Conservation (phyloP, 2,797 vertebrate genomes). For the Acipenser transmontanus region DNA sequence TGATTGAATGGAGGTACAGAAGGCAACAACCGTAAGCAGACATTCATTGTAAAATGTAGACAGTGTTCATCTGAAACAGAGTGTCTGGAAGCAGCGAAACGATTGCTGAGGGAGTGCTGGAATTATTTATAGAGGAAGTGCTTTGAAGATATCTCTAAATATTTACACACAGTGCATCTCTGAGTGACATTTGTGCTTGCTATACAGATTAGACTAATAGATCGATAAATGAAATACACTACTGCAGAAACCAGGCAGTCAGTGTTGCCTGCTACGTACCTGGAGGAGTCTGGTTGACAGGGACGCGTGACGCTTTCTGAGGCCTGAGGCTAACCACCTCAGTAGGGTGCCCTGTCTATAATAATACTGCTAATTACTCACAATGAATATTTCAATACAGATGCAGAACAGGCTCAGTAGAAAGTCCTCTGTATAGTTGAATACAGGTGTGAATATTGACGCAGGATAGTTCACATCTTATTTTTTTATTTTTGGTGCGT, state of each 20-base stretch:
- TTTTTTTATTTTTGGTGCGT: too few species aligned
- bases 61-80: too few species aligned
- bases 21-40: too few species aligned
- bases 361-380: neutral
- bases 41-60: too few species aligned
- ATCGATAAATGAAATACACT: neutral
- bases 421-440: too few species aligned
- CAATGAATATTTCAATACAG: neutral
- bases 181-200: neutral
- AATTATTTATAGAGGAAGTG: neutral
- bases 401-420: neutral
- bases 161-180: neutral
- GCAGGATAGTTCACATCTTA: too few species aligned
- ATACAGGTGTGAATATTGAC: too few species aligned
- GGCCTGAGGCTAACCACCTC: neutral
- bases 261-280: neutral
- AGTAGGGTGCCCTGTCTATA: neutral
- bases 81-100: too few species aligned
- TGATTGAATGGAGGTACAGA: too few species aligned
- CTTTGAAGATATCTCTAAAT: neutral
- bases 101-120: neutral
- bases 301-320: neutral
- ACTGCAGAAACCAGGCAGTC: neutral
- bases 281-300: neutral
- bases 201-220: neutral